phyloP scores from a whole-genome alignment of 2,888 invertebrate species.

The Limenitis camilla region DNA sequence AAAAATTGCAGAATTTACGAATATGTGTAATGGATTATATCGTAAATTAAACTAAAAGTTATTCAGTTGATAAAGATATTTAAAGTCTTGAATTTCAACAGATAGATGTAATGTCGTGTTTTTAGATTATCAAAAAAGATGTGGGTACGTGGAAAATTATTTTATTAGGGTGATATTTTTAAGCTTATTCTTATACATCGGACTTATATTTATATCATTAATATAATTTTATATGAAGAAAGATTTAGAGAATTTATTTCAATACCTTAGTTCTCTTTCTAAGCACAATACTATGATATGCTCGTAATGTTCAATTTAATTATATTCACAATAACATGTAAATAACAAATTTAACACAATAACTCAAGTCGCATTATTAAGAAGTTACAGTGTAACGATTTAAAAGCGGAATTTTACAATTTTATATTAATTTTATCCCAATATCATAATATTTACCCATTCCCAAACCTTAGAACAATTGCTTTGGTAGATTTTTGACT shows the following conservation, averaged over 20 bases:
- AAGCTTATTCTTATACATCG: constrained; percentile 23
- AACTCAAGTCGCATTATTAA: constrained; percentile 30
- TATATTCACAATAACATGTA: constrained; percentile 48
- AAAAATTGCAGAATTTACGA: constrained; percentile 21
- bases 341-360: constrained; percentile 60
- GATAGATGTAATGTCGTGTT: no score
- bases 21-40: no score
- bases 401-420: constrained; percentile 26
- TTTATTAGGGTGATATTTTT: constrained; percentile 17
- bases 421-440: constrained; percentile 21
- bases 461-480: constrained; percentile 26
- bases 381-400: constrained; percentile 19
- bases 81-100: no score
- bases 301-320: constrained; percentile 30
- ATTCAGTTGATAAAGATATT: no score
- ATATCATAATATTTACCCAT: constrained; percentile 14
- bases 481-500: constrained; percentile 54
- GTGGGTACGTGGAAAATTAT: constrained; percentile 11
- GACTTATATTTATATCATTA: constrained; percentile 24
- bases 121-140: neutral
- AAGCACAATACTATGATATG: constrained; percentile 60
- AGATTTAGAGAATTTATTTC: constrained; percentile 28
- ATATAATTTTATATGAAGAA: constrained; percentile 19
- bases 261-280: constrained; percentile 43
- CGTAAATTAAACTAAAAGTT: no score